Percentiles rank a stretch among this genome's conserved stretches.
phyloP scores from a whole-genome alignment of 92 coral and sea anemone species.

The Isaurus tuberculatus region DNA sequence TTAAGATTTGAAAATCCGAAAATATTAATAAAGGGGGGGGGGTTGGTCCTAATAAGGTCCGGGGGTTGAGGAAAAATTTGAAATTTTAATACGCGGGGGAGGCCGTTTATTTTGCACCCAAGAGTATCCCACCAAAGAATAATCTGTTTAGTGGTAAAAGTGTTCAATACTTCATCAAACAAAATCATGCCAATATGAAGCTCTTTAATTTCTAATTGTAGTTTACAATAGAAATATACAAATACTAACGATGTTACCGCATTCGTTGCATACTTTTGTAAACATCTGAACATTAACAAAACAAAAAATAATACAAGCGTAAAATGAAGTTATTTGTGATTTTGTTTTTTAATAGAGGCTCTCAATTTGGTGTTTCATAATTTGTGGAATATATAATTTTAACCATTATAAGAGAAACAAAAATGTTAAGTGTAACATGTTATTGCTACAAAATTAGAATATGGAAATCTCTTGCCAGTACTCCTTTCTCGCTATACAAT shows the following conservation, averaged over 20 bases:
- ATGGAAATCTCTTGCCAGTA: neutral
- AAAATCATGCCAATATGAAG: neutral
- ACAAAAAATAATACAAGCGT: neutral
- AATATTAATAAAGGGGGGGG: no score
- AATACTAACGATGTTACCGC: neutral
- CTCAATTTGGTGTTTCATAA: neutral
- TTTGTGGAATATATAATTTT: neutral
- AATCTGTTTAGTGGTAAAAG: neutral
- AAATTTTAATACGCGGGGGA: no score
- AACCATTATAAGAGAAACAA: conserved; percentile 2
- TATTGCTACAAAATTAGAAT: conserved; percentile 4
- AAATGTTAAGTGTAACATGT: neutral
- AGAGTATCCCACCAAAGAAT: neutral
- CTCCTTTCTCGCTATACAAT: neutral
- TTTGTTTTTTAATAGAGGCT: neutral
- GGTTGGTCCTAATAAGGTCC: no score
- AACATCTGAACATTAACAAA: neutral
- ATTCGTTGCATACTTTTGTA: neutral
- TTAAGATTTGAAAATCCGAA: no score
- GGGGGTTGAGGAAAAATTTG: no score
- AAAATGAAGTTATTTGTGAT: neutral
- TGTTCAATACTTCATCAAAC: conserved; percentile 3
- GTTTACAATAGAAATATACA: neutral
- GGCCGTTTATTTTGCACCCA: no score
- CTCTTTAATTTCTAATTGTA: neutral